Evolutionary conservation across 1,140 invertebrate species (phyloP), one percentile per base, ranked within the genome.

Genomic region (Penaeus indicus): DNA sequence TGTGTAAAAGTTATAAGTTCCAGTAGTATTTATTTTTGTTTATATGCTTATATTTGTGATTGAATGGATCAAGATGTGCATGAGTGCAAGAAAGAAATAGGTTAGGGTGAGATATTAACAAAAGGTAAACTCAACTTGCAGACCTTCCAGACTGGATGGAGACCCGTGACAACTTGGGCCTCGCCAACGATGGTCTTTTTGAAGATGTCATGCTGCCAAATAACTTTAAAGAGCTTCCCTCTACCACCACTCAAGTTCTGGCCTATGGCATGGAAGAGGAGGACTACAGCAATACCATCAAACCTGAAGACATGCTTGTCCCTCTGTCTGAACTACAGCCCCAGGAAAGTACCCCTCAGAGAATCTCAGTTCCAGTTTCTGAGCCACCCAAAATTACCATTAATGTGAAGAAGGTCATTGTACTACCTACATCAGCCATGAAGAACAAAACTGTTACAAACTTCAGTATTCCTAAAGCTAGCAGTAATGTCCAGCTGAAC

Each of bases 101-200:
- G 54, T 11, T 54, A 54, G 54, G 54, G 16, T 54, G 16, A 27
- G 42, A 75, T n/a, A 75, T 18, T 75, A 11, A 8, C n/a, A 27
- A 75, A 32, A 10, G 27, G 72, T 75, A 27, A 75, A 75, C 27
- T 27, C 72, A 75, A 62, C 42, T 84, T 88, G 2, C 87, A 88
- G 87, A 79, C 10, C 87, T 88, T 61, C 87, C 87, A 78, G 87
- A 88, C 18, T 88, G 87, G 87, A 88, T 88, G 87, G 87, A 88
- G 62, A 77, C 81, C 42, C 67, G 87, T 38, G 87, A 88, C 19
- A 78, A 77, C 81, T 47, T 88, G 81, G 85, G 63, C 25, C 77
- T 79, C 38, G 4, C 75, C 54, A 64, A 86, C n/a, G 16, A 60
- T 25, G 75, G 63, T 27, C 85, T 87, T 22, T 72, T 63, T 63